Evolutionary conservation across 2,797 vertebrate genomes (phyloP), one percentile per base, ranked within the genome.

Genomic region (Acrossocheilus fasciatus): DNA sequence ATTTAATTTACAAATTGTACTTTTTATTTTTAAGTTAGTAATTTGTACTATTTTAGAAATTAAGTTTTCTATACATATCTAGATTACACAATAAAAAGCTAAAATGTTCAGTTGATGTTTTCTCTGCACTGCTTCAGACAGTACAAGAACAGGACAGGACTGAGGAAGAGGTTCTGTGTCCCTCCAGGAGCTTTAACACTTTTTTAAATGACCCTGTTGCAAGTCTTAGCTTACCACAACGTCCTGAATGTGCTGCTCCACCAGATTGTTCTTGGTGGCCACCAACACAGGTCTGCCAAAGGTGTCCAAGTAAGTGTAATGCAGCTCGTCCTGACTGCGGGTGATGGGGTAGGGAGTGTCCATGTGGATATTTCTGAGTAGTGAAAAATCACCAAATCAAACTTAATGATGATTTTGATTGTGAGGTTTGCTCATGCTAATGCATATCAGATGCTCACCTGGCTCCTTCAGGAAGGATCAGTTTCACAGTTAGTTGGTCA

Each of bases 231-330:
- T 96, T 91, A 99, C 98, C 96, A 99, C 98, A 0, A 99, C 94
- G 90, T 99, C 98, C 92, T 99, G 98, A 91, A 99, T 99, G 91
- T 99, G 98, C 92, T 99, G 98, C 89, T 99, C 98, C 87, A 99
- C 98, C 91, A 99, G 93, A 84, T 99, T 99, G 88, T 69, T 97
- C 95, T 99, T 99, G 54, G 96, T 96, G 82, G 97, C 98, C 4
- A 99, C 96, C 81, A 99, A 95, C 89, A 99, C 98, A 0, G 98
- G 98, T 14, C 98, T 96, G 72, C 98, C 98, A 39, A 99, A 99
- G 0, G 98, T 99, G 91, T 99, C 98, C 92, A 99, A 93, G 18
- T 99, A 99, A 0, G 98, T 99, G 83, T 98, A 99, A 84, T 99
- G 98, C 87, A 99, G 96, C 92, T 99, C 97, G 0, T 99, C 96